Conservation (phyloP, 2,113 vertebrate species). For the Verasper variegatus region DNA sequence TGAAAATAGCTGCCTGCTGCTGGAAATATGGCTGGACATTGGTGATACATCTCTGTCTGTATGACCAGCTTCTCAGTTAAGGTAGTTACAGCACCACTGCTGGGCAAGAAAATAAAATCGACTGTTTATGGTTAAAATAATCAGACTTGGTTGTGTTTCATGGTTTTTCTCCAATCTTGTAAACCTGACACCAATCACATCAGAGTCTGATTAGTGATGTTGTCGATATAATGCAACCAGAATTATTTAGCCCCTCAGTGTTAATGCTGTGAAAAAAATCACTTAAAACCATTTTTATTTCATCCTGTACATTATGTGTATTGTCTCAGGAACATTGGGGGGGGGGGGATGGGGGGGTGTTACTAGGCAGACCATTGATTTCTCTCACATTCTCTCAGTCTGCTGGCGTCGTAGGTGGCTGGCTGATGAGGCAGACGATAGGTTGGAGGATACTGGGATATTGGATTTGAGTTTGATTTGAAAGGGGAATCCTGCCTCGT, state of each 20-base stretch:
- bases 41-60: no score
- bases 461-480: conserved; percentile 26
- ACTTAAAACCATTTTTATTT: not conserved
- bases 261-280: no score
- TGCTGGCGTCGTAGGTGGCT: conserved; percentile 2
- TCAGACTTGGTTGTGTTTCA: not conserved
- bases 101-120: not conserved
- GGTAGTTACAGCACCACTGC: no score
- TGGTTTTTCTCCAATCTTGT: not conserved
- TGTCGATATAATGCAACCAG: no score
- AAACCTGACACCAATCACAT: not conserved
- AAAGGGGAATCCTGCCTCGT: conserved; percentile 29
- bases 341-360: not conserved
- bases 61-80: no score
- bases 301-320: not conserved
- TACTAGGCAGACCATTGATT: conserved; percentile 28
- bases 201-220: not conserved
- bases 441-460: conserved; percentile 14
- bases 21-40: no score
- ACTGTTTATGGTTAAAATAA: no score
- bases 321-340: not conserved
- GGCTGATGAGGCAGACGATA: conserved; percentile 40
- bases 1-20: no score
- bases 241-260: not conserved
- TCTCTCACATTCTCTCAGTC: conserved; percentile 8